These are phyloP conservation scores for Pelobates fuscus DNA, from an alignment of 2,113 vertebrate genomes.

Conservation along the genomic window DNA sequence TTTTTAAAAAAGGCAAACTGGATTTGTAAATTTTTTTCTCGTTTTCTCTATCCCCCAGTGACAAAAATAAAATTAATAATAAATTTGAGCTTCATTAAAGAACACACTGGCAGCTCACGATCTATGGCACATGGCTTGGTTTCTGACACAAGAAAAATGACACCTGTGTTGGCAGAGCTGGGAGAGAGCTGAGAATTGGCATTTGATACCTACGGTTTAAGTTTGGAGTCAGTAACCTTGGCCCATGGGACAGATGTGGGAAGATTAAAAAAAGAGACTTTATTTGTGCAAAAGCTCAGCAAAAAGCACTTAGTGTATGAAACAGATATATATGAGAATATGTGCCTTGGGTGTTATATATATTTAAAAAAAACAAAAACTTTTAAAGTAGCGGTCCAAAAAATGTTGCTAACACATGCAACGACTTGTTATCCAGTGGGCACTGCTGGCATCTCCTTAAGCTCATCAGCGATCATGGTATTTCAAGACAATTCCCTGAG, in stretches of 20 bases:
- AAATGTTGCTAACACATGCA: no score
- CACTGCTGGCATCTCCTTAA: no score
- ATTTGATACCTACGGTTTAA: background rate
- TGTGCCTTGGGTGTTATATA: no score
- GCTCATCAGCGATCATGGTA: no score
- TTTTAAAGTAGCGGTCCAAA: no score
- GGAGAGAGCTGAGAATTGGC: background rate
- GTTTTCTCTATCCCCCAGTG: background rate
- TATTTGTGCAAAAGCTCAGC: conserved; percentile 20
- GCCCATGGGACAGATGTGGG: conserved; percentile 7
- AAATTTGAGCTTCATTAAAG: background rate
- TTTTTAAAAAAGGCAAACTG: no score
- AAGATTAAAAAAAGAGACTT: background rate
- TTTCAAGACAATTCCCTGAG: no score
- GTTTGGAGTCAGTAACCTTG: background rate
- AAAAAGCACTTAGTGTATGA: conserved; percentile 34
- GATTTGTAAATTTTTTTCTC: background rate
- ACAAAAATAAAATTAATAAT: background rate
- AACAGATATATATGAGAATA: no score
- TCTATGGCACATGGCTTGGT: background rate
- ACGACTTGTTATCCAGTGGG: no score
- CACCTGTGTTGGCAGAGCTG: conserved; percentile 39
- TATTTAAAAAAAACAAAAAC: no score
- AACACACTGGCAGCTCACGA: background rate
- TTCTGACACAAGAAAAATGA: conserved; percentile 25